These are phyloP conservation scores for Lasiommata megera DNA, from an alignment of 2,888 invertebrate genomes.

Conservation along the genomic window DNA sequence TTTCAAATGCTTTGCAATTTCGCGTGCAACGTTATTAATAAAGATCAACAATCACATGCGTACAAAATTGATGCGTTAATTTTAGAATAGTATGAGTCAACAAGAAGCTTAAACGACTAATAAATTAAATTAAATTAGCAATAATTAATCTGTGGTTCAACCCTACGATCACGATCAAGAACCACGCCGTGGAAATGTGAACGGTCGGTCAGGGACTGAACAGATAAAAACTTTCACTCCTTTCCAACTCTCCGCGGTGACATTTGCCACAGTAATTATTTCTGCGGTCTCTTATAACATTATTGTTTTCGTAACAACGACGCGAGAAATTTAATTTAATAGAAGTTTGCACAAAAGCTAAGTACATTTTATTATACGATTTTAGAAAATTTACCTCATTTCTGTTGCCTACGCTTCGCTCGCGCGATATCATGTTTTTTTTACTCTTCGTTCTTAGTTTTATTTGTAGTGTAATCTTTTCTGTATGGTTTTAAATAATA, in stretches of 20 bases:
- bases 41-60: too few relatives aligned
- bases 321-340: slow-evolving; percentile 13
- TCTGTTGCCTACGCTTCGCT: too few relatives aligned
- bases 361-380: neutral
- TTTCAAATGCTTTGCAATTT: too few relatives aligned
- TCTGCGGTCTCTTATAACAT: slow-evolving; percentile 63
- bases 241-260: slow-evolving; percentile 66
- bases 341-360: neutral
- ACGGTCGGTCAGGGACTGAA: slow-evolving; percentile 64
- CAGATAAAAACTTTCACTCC: slow-evolving; percentile 78
- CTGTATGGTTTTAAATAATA: too few relatives aligned
- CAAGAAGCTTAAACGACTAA: too few relatives aligned
- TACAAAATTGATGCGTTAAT: too few relatives aligned
- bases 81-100: too few relatives aligned
- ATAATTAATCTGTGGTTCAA: slow-evolving; percentile 49
- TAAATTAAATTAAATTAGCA: too few relatives aligned
- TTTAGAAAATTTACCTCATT: neutral
- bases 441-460: too few relatives aligned
- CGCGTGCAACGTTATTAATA: too few relatives aligned
- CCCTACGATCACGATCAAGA: slow-evolving; percentile 64
- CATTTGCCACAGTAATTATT: slow-evolving; percentile 65
- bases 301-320: slow-evolving; percentile 44
- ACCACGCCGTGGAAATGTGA: slow-evolving; percentile 68
- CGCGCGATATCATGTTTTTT: too few relatives aligned
- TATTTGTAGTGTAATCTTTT: too few relatives aligned